These are phyloP conservation scores for Ptyas mucosa DNA, from an alignment of 2,113 vertebrate species.

Conservation along the genomic window DNA sequence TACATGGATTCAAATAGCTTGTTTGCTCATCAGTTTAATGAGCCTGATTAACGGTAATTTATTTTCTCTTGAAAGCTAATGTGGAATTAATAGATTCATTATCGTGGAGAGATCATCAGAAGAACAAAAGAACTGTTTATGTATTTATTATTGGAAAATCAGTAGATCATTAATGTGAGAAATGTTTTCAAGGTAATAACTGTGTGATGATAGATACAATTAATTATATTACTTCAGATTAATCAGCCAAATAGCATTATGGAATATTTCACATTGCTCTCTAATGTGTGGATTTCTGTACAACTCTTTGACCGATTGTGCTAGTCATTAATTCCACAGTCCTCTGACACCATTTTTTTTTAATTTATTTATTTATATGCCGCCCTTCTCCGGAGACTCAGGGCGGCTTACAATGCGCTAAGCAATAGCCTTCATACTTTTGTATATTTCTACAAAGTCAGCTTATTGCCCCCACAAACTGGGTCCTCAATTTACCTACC, in stretches of 20 bases:
- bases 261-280: not conserved
- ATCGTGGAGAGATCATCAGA: not conserved
- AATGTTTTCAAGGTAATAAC: not conserved
- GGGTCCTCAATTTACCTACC: too few relatives aligned
- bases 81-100: constrained; percentile 10
- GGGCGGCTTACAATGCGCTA: too few relatives aligned
- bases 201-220: not conserved
- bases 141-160: not conserved
- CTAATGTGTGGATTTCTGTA: not conserved
- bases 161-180: not conserved
- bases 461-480: too few relatives aligned
- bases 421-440: too few relatives aligned
- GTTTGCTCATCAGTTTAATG: constrained; percentile 19
- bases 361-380: too few relatives aligned
- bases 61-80: constrained; percentile 17
- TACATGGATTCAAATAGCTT: not conserved
- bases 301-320: not conserved
- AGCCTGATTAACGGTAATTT: not conserved
- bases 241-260: not conserved
- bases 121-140: not conserved
- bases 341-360: too few relatives aligned
- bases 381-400: too few relatives aligned
- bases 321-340: not conserved
- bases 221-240: not conserved
- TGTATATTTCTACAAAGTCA: too few relatives aligned